Evolutionary conservation across 2,113 vertebrate genomes (phyloP), one percentile per base, ranked within the genome.

Genomic region (Zosterops lateralis): DNA sequence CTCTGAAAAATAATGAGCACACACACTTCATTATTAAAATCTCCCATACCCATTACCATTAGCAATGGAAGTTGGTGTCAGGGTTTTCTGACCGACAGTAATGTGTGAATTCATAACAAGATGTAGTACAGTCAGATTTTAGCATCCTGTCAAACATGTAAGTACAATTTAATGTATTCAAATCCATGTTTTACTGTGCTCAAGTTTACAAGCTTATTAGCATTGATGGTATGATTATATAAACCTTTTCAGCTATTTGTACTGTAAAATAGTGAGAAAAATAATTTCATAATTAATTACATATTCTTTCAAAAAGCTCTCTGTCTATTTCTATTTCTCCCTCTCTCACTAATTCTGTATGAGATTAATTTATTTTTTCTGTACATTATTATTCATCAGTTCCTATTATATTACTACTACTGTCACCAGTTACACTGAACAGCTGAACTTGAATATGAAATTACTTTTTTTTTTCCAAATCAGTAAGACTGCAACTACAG

Each of bases 41-140:
- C 29, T 80, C 24, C 66, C 28, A 19, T 38, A 60, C 20, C 73
- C 66, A 32, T 68, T 64, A 44, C 68, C 56, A 45, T 42, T 94
- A 70, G 36, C 15, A 26, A 14, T 40, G 31, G 32, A 89, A 85
- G 79, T 77, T 93, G 53, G 77, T 64, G 68, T 84, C 85, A 93
- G 80, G 72, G 65, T 84, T 94, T 87, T 61, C 87, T 74, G 92
- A 87, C 77, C 67, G 1, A 54, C 14, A 38, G 80, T 47, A 96
- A 97, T 86, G 94, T 97, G 96, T 73, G 93, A 96, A 97, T 95
- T 91, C 78, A 53, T 93, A 97, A 92, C 74, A 90, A 90, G 95
- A 67, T 60, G 51, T 87, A 74, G 62, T 73, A 82, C 73, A 91
- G 40, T 32, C 68, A 58, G 71, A 84, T 80, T 95, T 96, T 83